A percentile compares a stretch with the other conserved stretches of the same genome.
Evolutionary conservation across 2,888 invertebrate genomes (phyloP).

Genomic region (Philopedon plagiatum): DNA sequence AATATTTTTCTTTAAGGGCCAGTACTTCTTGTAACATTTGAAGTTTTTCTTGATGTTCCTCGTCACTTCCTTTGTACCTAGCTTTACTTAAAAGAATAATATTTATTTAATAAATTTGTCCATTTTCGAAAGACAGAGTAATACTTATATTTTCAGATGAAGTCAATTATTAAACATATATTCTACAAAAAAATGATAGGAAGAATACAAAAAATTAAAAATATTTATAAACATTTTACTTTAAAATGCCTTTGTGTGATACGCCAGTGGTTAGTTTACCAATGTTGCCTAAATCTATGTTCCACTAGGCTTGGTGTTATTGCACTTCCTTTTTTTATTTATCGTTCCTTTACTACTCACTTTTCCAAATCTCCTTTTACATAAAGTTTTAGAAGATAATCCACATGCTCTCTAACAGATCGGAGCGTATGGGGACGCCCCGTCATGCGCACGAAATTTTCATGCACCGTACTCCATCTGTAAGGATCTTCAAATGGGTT

Average conservation of each 20-base stretch:
- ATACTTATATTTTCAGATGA: no score
- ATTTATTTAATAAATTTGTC: background rate
- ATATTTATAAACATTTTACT: background rate
- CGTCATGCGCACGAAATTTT: constrained; percentile 47
- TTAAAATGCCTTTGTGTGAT: background rate
- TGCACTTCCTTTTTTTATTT: constrained; percentile 16
- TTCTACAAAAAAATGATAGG: background rate
- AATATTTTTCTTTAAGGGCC: constrained; percentile 48
- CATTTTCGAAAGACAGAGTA: no score
- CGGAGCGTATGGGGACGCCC: constrained; percentile 45
- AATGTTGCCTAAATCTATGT: constrained; percentile 1
- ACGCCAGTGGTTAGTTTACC: constrained; percentile 4
- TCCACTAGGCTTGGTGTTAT: background rate
- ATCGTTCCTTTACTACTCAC: constrained; percentile 43
- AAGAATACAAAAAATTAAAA: background rate
- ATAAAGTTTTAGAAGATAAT: constrained; percentile 46
- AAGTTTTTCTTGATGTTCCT: constrained; percentile 48
- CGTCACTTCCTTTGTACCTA: constrained; percentile 46
- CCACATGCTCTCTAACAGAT: constrained; percentile 48
- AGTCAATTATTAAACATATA: no score
- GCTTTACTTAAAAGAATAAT: constrained; percentile 37
- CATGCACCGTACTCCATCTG: constrained; percentile 49
- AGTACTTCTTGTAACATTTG: constrained; percentile 48
- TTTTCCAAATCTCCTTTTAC: constrained; percentile 50
- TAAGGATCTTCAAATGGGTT: constrained; percentile 49